Percentiles rank a stretch among this genome's conserved stretches.
Evolutionary conservation across 1,140 invertebrate species (phyloP).

Genomic region (Megathymus violae): DNA sequence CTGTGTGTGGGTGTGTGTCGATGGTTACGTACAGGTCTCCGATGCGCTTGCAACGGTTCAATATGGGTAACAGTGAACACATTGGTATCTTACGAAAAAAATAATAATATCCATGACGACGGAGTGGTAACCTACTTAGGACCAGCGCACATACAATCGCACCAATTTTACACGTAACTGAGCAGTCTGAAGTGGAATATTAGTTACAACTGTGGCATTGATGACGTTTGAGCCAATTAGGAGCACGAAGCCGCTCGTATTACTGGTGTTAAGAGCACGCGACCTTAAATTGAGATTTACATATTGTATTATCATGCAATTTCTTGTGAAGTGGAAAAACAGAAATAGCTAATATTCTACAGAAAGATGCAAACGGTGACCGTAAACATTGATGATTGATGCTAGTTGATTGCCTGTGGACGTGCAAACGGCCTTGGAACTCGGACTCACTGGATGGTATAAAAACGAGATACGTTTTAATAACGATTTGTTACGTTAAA

Average conservation of each 20-base stretch:
- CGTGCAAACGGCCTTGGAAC: constrained; percentile 23
- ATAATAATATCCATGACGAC: neutral
- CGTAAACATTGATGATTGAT: constrained; percentile 31
- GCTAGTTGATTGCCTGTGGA: constrained; percentile 25
- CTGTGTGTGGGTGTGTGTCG: constrained; percentile 29
- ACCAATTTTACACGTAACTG: constrained; percentile 32
- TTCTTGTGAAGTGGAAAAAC: constrained; percentile 16
- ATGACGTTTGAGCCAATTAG: constrained; percentile 34
- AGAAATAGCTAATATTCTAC: constrained; percentile 37
- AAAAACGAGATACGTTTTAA: constrained; percentile 20
- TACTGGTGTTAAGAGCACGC: constrained; percentile 25
- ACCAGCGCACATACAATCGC: constrained; percentile 1
- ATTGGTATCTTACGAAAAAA: neutral
- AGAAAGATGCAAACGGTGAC: constrained; percentile 23
- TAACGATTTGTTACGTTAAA: constrained; percentile 25
- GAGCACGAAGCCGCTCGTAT: constrained; percentile 17
- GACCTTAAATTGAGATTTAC: constrained; percentile 27
- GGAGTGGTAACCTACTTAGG: neutral
- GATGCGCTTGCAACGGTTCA: constrained; percentile 2
- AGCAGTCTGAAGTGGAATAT: constrained; percentile 28
- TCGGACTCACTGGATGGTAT: constrained; percentile 28
- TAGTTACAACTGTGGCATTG: constrained; percentile 35
- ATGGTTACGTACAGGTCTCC: constrained; percentile 28
- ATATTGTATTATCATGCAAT: constrained; percentile 30
- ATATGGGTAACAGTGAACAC: constrained; percentile 3